Evolutionary conservation across 2,797 vertebrate species (phyloP).

Genomic region (Premnoplex brunnescens): DNA sequence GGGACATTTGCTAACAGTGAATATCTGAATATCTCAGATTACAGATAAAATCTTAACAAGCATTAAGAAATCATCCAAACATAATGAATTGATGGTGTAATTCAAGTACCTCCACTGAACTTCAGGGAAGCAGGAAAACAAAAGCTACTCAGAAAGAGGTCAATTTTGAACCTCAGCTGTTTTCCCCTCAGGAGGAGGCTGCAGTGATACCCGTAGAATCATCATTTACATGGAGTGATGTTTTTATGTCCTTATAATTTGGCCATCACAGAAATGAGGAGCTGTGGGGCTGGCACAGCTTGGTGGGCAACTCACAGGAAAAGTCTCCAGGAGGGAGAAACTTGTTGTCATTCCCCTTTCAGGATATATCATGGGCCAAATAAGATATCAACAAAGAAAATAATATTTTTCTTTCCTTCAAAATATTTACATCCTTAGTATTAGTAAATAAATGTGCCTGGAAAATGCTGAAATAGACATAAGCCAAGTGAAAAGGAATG

Average conservation of each 20-base stretch:
- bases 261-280: not conserved
- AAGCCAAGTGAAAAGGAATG: not conserved
- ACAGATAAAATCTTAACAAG: not conserved
- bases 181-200: not conserved
- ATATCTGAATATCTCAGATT: not conserved
- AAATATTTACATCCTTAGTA: not conserved
- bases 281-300: not conserved
- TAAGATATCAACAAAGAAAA: not conserved
- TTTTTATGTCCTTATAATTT: not conserved
- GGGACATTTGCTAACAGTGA: not conserved
- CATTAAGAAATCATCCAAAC: not conserved
- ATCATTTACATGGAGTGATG: not conserved
- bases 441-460: not conserved
- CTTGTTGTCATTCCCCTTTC: not conserved
- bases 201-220: not conserved
- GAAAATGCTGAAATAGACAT: not conserved
- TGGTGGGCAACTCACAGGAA: too few relatives aligned
- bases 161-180: not conserved
- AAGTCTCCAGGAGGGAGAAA: not conserved
- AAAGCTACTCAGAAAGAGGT: not conserved
- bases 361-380: not conserved
- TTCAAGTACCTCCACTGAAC: not conserved
- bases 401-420: not conserved
- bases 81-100: not conserved
- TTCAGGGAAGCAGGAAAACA: not conserved